These are phyloP conservation scores for Forficula auricularia DNA, from an alignment of 1,140 invertebrate species.

Conservation along the genomic window DNA sequence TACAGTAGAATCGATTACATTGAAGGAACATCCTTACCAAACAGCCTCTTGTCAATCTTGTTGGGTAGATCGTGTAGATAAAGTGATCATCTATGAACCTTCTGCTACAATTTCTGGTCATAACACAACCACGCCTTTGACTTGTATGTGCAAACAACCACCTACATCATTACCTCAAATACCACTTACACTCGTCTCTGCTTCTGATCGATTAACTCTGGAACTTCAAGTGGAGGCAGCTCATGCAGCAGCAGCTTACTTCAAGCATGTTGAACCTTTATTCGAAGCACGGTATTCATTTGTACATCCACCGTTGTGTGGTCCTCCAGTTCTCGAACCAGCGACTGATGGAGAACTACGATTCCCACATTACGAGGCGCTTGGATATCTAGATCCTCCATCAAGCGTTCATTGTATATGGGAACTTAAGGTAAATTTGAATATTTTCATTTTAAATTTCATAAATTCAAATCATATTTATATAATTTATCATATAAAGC, in stretches of 20 bases:
- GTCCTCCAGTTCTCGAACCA: conserved; percentile 55
- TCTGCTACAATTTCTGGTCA: conserved; percentile 4
- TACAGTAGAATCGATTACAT: conserved; percentile 46
- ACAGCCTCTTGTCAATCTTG: conserved; percentile 62
- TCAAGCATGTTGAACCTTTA: conserved; percentile 61
- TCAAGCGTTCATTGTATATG: conserved; percentile 69
- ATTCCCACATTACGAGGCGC: conserved; percentile 65
- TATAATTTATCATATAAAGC: too few species aligned
- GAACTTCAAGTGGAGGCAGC: conserved; percentile 62
- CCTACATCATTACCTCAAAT: conserved; percentile 12
- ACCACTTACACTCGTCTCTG: conserved; percentile 13
- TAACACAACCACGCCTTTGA: conserved; percentile 19
- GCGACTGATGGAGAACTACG: conserved; percentile 64
- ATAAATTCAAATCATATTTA: too few species aligned
- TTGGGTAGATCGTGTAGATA: conserved; percentile 66
- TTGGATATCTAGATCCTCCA: conserved; percentile 54
- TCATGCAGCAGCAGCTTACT: conserved; percentile 66
- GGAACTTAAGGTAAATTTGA: conserved; percentile 37
- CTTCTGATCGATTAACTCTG: conserved; percentile 47
- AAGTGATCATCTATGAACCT: conserved; percentile 58
- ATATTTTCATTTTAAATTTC: background rate
- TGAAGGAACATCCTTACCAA: conserved; percentile 60
- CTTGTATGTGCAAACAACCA: conserved; percentile 16
- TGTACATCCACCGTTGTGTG: conserved; percentile 70
- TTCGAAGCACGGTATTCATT: conserved; percentile 75